Evolutionary conservation across 2,888 invertebrate genomes (phyloP).

Genomic region (Abrostola tripartita): DNA sequence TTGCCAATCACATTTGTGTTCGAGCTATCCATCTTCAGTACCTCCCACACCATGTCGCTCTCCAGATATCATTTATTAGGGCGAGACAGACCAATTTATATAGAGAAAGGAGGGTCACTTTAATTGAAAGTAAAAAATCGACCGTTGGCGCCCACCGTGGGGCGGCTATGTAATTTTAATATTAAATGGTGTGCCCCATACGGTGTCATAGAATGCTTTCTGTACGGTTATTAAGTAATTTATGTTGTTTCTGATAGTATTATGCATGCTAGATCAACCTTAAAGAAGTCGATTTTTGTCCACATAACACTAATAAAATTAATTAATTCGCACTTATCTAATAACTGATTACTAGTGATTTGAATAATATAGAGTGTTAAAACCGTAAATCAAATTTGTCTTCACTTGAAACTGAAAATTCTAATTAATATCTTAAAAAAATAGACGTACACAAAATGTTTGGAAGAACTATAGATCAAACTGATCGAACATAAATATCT

Average conservation of each 20-base stretch:
- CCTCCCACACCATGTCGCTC: constrained; percentile 81
- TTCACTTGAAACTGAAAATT: too few species aligned
- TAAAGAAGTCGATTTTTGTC: too few species aligned
- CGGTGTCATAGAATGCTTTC: constrained; percentile 29
- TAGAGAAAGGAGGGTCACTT: constrained; percentile 77
- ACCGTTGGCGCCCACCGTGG: constrained; percentile 72
- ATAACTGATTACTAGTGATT: too few species aligned
- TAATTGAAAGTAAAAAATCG: constrained; percentile 87
- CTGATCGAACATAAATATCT: too few species aligned
- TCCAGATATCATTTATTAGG: constrained; percentile 81
- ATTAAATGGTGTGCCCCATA: constrained; percentile 77
- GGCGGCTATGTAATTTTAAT: constrained; percentile 80
- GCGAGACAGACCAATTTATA: constrained; percentile 85
- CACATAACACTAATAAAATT: too few species aligned
- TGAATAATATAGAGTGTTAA: too few species aligned
- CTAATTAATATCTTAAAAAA: too few species aligned
- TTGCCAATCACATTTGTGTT: constrained; percentile 69
- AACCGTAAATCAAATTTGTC: too few species aligned
- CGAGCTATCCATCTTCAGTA: constrained; percentile 71
- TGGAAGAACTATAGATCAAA: too few species aligned
- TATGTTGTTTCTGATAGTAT: constrained; percentile 16
- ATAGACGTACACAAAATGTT: too few species aligned
- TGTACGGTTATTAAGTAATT: constrained; percentile 31
- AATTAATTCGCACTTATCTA: too few species aligned
- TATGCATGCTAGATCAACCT: not conserved